Percentiles rank a stretch among this genome's conserved stretches.
Evolutionary conservation across 2,797 vertebrate genomes (phyloP).

Genomic region (Podargus strigoides): DNA sequence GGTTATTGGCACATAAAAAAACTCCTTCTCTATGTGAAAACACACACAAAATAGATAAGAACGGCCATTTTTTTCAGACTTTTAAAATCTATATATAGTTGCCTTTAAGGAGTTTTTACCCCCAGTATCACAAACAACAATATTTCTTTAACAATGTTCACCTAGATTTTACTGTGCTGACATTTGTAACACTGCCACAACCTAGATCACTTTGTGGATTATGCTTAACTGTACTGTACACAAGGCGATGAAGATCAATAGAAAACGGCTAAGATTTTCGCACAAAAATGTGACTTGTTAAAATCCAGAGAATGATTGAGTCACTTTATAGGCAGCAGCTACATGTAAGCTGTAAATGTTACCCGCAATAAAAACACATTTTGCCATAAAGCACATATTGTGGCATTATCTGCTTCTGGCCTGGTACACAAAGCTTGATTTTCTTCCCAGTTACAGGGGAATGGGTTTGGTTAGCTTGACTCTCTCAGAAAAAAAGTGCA

Average conservation of each 20-base stretch:
- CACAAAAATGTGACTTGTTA: slow-evolving; percentile 51
- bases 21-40: slow-evolving; percentile 66
- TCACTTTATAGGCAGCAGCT: slow-evolving; percentile 68
- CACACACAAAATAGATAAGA: slow-evolving; percentile 66
- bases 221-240: slow-evolving; percentile 79
- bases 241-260: slow-evolving; percentile 77
- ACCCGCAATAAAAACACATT: slow-evolving; percentile 67
- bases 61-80: slow-evolving; percentile 46
- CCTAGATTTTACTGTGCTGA: slow-evolving; percentile 59
- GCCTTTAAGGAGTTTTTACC: slow-evolving; percentile 75
- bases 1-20: slow-evolving; percentile 71
- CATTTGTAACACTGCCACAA: slow-evolving; percentile 64
- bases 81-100: slow-evolving; percentile 69
- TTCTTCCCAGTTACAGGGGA: slow-evolving; percentile 36
- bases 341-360: slow-evolving; percentile 74
- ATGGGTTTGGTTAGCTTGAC: slow-evolving; percentile 34
- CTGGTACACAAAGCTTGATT: slow-evolving; percentile 51
- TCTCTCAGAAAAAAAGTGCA: slow-evolving; percentile 6
- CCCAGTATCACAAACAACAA: slow-evolving; percentile 70
- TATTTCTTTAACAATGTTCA: slow-evolving; percentile 63
- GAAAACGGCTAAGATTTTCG: slow-evolving; percentile 78
- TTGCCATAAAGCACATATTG: slow-evolving; percentile 65
- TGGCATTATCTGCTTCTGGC: slow-evolving; percentile 69
- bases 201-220: slow-evolving; percentile 70
- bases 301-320: slow-evolving; percentile 61